Percentiles rank a stretch among this genome's conserved stretches.
These are phyloP conservation scores for Nannoperca australis DNA, from an alignment of 2,797 vertebrate species.

Conservation along the genomic window DNA sequence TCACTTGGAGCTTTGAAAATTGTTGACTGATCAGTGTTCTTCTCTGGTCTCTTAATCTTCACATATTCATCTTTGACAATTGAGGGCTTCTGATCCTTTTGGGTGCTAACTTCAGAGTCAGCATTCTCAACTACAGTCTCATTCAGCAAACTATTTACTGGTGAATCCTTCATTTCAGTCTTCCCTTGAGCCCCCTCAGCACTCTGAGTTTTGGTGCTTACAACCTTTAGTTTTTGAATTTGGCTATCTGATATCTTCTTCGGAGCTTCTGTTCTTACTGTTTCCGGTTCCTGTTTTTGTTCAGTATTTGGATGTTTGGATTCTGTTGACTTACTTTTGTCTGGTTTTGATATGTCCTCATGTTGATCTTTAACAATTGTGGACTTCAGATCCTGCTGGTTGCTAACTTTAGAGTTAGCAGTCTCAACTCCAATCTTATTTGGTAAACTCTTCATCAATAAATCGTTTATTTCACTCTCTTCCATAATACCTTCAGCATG, in stretches of 20 bases:
- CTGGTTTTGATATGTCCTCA: slow-evolving; percentile 6
- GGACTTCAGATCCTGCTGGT: slow-evolving; percentile 5
- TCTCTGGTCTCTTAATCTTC: slow-evolving; percentile 12
- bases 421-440: slow-evolving; percentile 2
- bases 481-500: slow-evolving; percentile 7
- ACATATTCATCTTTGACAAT: neutral
- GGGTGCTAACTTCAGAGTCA: neutral
- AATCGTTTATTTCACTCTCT: slow-evolving; percentile 7
- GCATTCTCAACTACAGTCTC: neutral
- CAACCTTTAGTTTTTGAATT: neutral
- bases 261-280: neutral
- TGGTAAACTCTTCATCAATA: neutral
- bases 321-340: slow-evolving; percentile 4
- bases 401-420: slow-evolving; percentile 8
- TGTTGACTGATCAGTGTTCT: neutral
- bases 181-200: slow-evolving; percentile 5
- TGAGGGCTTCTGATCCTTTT: slow-evolving; percentile 21
- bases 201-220: neutral
- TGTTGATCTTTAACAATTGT: neutral
- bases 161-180: neutral
- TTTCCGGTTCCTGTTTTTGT: neutral
- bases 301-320: slow-evolving; percentile 14
- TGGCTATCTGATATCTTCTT: neutral
- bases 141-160: neutral
- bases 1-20: neutral